Percentiles rank a stretch among this genome's conserved stretches.
phyloP scores from a whole-genome alignment of 1,140 invertebrate species.

The Mylabris phalerata region DNA sequence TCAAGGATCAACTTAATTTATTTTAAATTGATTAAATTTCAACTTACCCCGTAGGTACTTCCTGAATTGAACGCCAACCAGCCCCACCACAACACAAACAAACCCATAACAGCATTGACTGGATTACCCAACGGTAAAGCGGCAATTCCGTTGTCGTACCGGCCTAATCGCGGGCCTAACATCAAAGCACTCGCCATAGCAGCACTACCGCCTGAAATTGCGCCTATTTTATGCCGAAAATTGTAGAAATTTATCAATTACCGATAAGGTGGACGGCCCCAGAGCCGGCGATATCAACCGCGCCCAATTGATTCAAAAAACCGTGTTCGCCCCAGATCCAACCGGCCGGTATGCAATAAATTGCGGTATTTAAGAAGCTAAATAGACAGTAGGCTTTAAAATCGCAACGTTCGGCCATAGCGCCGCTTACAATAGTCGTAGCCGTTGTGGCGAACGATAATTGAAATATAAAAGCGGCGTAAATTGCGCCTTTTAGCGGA shows the following conservation, averaged over 20 bases:
- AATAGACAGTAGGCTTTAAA: conserved; percentile 88
- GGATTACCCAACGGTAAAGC: conserved; percentile 79
- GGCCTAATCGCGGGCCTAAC: conserved; percentile 79
- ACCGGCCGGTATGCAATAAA: conserved; percentile 91
- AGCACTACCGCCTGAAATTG: conserved; percentile 46
- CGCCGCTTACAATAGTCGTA: conserved; percentile 83
- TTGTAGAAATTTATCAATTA: conserved; percentile 10
- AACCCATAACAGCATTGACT: conserved; percentile 84
- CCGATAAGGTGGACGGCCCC: conserved; percentile 88
- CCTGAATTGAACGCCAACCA: conserved; percentile 93
- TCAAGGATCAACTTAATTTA: neutral
- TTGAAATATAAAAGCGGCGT: conserved; percentile 80
- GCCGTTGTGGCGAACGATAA: conserved; percentile 85
- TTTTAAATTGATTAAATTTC: neutral
- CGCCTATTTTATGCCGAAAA: neutral
- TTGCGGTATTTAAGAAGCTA: conserved; percentile 80
- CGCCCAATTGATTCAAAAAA: conserved; percentile 72
- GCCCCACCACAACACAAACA: conserved; percentile 93
- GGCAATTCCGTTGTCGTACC: conserved; percentile 70
- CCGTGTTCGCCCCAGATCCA: conserved; percentile 86
- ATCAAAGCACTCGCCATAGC: conserved; percentile 84
- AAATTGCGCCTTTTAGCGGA: conserved; percentile 67
- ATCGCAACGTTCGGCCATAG: conserved; percentile 86
- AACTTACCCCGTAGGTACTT: conserved; percentile 65
- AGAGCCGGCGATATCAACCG: conserved; percentile 85